These are phyloP conservation scores for Avahi laniger DNA, from an alignment of 2,797 vertebrate species.

Conservation along the genomic window DNA sequence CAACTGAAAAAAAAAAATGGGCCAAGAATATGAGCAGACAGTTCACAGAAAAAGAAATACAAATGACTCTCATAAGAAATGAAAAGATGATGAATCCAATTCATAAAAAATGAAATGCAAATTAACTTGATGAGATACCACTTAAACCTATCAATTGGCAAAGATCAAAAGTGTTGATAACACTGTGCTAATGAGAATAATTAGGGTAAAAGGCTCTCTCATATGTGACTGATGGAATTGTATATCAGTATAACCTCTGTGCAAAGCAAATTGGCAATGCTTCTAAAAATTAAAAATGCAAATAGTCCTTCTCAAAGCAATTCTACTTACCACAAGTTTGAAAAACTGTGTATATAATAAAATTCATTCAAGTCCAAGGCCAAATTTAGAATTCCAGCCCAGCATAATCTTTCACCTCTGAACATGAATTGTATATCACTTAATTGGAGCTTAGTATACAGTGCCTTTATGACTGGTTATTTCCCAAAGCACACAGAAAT, in stretches of 20 bases:
- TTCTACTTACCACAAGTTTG: background rate
- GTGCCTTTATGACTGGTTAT: background rate
- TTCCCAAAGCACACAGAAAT: background rate
- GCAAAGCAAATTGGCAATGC: background rate
- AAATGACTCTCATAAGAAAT: background rate
- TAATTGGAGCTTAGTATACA: background rate
- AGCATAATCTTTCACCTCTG: background rate
- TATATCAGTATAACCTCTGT: background rate
- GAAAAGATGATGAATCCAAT: background rate
- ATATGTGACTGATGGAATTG: background rate
- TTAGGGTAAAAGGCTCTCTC: background rate
- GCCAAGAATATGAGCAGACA: background rate
- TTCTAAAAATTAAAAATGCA: conserved; percentile 3
- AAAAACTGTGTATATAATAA: background rate
- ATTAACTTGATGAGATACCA: background rate
- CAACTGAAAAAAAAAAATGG: background rate
- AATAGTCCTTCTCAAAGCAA: background rate
- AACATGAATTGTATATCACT: background rate
- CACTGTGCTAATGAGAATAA: background rate
- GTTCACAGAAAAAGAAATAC: background rate
- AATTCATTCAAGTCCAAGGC: background rate
- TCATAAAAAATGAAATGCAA: conserved; percentile 33
- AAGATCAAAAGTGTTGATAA: background rate
- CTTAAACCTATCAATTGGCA: conserved; percentile 20
- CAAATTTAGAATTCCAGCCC: background rate